These are phyloP conservation scores for Chionoecetes opilio DNA, from an alignment of 1,140 invertebrate genomes.

Conservation along the genomic window DNA sequence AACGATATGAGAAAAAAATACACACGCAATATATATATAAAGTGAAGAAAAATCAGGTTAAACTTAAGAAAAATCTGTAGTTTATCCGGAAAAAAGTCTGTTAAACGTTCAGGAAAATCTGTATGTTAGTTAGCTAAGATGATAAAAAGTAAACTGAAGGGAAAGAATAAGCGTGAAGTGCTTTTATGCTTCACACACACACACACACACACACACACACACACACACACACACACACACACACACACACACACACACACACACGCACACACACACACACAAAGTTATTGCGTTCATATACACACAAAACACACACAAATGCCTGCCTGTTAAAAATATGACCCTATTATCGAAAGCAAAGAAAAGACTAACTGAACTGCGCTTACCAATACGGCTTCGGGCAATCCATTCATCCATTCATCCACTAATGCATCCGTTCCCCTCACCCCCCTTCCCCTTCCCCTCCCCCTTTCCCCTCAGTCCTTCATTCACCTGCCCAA, in stretches of 20 bases:
- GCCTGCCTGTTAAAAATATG: background rate
- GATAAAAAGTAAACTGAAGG: too few species aligned
- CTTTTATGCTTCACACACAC: background rate
- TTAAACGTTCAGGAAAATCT: too few species aligned
- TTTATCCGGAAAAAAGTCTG: too few species aligned
- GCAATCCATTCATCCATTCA: slow-evolving; percentile 24
- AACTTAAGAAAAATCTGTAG: too few species aligned
- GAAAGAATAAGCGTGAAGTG: background rate
- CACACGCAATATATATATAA: background rate
- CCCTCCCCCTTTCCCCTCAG: background rate
- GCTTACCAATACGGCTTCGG: background rate
- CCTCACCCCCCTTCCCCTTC: too few species aligned
- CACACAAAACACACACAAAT: slow-evolving; percentile 23
- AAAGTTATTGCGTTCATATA: too few species aligned
- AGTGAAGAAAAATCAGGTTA: too few species aligned
- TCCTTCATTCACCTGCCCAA: slow-evolving; percentile 3
- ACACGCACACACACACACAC: background rate
- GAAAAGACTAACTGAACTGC: background rate
- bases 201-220: slow-evolving; percentile 22
- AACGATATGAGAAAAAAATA: background rate
- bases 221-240: slow-evolving; percentile 42
- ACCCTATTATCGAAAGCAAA: slow-evolving; percentile 19
- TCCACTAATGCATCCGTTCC: background rate
- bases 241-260: slow-evolving; percentile 7
- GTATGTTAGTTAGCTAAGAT: too few species aligned